phyloP scores from a whole-genome alignment of 2,113 vertebrate genomes.

The Mormyrus iriodes region DNA sequence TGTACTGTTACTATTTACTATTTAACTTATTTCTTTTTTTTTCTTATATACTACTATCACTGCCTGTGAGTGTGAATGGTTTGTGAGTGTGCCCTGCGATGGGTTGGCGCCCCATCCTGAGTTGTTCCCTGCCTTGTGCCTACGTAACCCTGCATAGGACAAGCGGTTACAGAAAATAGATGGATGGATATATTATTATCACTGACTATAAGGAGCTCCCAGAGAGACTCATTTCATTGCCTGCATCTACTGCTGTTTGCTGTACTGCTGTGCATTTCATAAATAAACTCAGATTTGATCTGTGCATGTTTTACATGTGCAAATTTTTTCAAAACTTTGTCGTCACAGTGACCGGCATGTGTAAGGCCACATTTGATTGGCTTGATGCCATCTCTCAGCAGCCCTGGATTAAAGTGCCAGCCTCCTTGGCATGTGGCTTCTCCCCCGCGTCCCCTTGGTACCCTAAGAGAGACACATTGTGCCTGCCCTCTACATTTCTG shows the following conservation, averaged over 20 bases:
- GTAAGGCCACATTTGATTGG: not conserved
- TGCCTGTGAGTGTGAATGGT: no score
- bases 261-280: not conserved
- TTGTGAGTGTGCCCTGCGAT: no score
- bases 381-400: not conserved
- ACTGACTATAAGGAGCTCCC: not conserved
- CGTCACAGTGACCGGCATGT: not conserved
- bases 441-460: not conserved
- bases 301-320: not conserved
- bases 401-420: not conserved
- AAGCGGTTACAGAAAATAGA: no score
- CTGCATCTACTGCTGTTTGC: not conserved
- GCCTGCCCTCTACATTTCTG: not conserved
- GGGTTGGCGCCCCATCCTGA: not conserved
- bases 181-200: not conserved
- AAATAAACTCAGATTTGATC: no score
- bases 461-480: not conserved
- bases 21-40: not conserved
- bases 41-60: not conserved
- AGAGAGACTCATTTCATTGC: not conserved
- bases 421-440: not conserved
- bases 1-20: not conserved
- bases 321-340: not conserved
- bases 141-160: no score
- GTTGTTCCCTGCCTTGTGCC: not conserved